A percentile compares a stretch with the other conserved stretches of the same genome.
These are phyloP conservation scores for Drosophila teissieri DNA, from an alignment of 1,140 invertebrate species.

Conservation along the genomic window DNA sequence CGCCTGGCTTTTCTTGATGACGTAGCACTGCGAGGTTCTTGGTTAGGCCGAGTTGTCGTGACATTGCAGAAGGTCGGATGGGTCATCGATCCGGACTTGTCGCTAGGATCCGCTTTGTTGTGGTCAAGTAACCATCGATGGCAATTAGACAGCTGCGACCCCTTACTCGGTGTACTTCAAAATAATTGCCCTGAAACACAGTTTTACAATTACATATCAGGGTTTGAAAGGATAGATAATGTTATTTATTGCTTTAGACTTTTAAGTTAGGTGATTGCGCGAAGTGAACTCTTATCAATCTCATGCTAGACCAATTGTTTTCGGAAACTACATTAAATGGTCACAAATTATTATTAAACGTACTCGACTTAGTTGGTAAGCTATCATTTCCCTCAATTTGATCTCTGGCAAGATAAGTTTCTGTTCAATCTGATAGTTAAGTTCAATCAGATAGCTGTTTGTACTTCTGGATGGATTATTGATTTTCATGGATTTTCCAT, in stretches of 20 bases:
- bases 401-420: not conserved
- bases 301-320: not conserved
- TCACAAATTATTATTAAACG: not conserved
- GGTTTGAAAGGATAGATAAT: not conserved
- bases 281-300: not conserved
- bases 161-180: not conserved
- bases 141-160: constrained; percentile 4
- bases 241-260: too few species aligned
- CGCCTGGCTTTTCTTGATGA: constrained; percentile 9
- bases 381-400: not conserved
- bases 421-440: too few species aligned
- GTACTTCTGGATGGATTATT: not conserved
- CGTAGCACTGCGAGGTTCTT: constrained; percentile 10
- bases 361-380: not conserved
- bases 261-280: too few species aligned
- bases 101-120: constrained; percentile 32
- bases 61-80: constrained; percentile 30
- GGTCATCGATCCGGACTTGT: constrained; percentile 17
- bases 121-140: constrained; percentile 16
- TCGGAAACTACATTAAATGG: not conserved
- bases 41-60: not conserved
- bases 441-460: not conserved
- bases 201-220: not conserved
- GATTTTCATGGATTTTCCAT: not conserved
- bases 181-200: not conserved